These are phyloP conservation scores for Mus pahari DNA, from an alignment of 2,113 vertebrate genomes.

Conservation along the genomic window DNA sequence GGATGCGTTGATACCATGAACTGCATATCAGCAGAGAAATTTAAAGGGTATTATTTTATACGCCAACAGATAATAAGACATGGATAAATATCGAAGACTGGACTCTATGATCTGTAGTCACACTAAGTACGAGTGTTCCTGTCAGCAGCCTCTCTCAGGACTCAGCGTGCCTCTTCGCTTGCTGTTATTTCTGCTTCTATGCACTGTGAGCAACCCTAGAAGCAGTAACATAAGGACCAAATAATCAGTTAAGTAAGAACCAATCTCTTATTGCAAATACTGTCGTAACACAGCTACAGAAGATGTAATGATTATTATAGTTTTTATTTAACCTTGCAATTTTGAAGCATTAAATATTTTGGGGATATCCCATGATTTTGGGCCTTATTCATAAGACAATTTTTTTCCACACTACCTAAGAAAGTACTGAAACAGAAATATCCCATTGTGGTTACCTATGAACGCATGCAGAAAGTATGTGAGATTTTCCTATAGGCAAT, in stretches of 20 bases:
- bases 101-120: neutral
- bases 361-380: neutral
- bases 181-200: neutral
- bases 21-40: neutral
- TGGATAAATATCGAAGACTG: neutral
- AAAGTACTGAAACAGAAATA: neutral
- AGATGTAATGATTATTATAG: neutral
- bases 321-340: neutral
- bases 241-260: neutral
- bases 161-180: neutral
- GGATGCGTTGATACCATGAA: neutral
- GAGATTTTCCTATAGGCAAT: neutral
- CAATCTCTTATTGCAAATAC: neutral
- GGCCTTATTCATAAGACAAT: neutral
- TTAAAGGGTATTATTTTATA: neutral
- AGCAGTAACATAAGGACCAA: neutral
- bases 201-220: neutral
- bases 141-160: neutral
- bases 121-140: neutral
- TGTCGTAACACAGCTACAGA: neutral
- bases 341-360: neutral
- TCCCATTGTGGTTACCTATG: neutral
- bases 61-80: neutral
- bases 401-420: neutral
- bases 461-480: neutral